phyloP scores from a whole-genome alignment of 2,113 vertebrate species.

The Actenoides lindsayi region DNA sequence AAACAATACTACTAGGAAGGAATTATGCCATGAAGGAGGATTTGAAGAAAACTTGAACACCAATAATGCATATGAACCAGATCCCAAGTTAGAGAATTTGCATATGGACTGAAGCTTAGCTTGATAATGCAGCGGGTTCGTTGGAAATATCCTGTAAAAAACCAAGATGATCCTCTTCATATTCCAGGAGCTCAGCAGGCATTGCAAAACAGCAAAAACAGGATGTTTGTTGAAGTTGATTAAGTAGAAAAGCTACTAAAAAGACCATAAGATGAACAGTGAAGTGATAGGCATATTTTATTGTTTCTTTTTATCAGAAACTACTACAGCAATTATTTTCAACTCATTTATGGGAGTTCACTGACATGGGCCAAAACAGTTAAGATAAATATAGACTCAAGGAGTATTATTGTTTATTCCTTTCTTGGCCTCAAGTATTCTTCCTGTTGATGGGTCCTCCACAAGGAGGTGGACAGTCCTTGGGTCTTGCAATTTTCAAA shows the following conservation, averaged over 20 bases:
- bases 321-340: background rate
- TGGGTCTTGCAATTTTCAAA: background rate
- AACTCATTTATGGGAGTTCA: background rate
- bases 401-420: background rate
- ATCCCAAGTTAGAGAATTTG: background rate
- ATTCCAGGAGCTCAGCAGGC: background rate
- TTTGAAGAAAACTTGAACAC: background rate
- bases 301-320: background rate
- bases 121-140: background rate
- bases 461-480: background rate
- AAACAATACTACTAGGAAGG: background rate
- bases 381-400: background rate
- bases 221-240: background rate
- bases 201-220: background rate
- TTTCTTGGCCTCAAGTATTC: background rate
- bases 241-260: background rate
- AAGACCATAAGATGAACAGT: background rate
- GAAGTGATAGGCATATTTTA: background rate
- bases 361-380: background rate
- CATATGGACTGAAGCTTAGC: background rate
- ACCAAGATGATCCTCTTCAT: background rate
- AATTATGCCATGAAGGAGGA: background rate
- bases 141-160: background rate
- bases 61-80: rapidly evolving
- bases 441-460: background rate